A percentile compares a stretch with the other conserved stretches of the same genome.
Evolutionary conservation across 2,797 vertebrate genomes (phyloP).

Genomic region (Pterois miles): DNA sequence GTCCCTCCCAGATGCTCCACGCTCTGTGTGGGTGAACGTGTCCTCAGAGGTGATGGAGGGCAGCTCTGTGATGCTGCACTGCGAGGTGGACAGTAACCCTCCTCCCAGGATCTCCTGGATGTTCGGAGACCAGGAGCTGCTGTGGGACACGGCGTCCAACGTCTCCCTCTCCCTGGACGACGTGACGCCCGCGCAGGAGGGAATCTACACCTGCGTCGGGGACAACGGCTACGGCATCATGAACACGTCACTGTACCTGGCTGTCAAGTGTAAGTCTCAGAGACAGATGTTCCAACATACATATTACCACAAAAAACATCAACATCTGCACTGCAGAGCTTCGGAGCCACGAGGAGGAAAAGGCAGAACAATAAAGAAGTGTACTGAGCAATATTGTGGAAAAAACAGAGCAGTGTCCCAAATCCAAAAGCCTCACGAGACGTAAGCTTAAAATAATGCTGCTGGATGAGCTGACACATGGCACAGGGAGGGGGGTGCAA

Average conservation of each 20-base stretch:
- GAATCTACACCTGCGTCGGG: slow-evolving; percentile 89
- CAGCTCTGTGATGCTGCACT: slow-evolving; percentile 86
- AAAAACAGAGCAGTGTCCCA: neutral
- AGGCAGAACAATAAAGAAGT: neutral
- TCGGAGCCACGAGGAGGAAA: neutral
- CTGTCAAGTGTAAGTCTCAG: slow-evolving; percentile 88
- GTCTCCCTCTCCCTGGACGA: slow-evolving; percentile 85
- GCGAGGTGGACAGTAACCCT: slow-evolving; percentile 92
- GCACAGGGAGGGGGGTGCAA: too few species aligned
- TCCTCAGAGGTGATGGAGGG: slow-evolving; percentile 91
- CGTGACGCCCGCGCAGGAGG: slow-evolving; percentile 84
- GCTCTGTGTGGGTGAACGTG: slow-evolving; percentile 89
- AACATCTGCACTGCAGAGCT: neutral
- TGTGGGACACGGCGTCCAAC: slow-evolving; percentile 85
- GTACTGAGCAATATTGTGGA: neutral
- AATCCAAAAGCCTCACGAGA: neutral
- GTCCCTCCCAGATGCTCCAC: slow-evolving; percentile 82
- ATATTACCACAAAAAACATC: neutral
- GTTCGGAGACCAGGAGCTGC: slow-evolving; percentile 83
- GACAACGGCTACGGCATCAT: slow-evolving; percentile 88
- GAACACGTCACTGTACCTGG: slow-evolving; percentile 90
- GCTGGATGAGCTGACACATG: too few species aligned
- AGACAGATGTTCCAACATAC: neutral
- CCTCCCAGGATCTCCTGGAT: slow-evolving; percentile 86
- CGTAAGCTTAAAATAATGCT: too few species aligned